Evolutionary conservation across 2,888 invertebrate genomes (phyloP).

Genomic region (Tachina fera): DNA sequence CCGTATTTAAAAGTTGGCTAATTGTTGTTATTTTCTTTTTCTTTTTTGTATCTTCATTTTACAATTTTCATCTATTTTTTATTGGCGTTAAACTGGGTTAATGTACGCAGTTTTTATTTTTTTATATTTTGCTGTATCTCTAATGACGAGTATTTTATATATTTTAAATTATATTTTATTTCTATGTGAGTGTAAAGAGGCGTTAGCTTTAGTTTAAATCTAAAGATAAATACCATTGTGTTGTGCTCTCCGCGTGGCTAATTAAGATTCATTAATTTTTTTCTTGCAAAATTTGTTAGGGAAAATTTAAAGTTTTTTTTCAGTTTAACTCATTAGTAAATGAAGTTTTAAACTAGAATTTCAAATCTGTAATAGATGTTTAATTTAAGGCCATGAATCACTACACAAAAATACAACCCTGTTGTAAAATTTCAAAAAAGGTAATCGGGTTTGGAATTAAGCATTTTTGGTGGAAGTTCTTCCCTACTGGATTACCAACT

Average conservation of each 20-base stretch:
- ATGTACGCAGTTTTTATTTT: constrained; percentile 32
- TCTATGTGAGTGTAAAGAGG: neutral
- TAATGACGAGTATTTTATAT: constrained; percentile 53
- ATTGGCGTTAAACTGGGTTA: constrained; percentile 59
- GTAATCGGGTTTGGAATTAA: no score
- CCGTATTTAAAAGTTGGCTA: constrained; percentile 47
- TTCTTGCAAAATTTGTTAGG: neutral
- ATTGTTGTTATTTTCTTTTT: constrained; percentile 47
- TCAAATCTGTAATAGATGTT: no score
- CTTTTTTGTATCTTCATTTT: constrained; percentile 34
- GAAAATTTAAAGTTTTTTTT: constrained; percentile 9
- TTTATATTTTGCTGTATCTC: constrained; percentile 31
- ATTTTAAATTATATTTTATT: neutral
- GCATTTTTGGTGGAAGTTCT: no score
- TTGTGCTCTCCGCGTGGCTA: neutral
- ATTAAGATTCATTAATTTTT: neutral
- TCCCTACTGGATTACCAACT: no score
- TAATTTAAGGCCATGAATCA: no score
- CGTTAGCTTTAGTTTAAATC: neutral
- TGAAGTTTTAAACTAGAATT: no score
- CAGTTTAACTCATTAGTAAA: no score
- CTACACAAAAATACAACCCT: no score
- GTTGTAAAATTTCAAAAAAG: no score
- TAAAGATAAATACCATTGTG: neutral
- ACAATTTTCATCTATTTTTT: constrained; percentile 34